phyloP scores from a whole-genome alignment of 2,113 vertebrate genomes.

The Scortum barcoo region DNA sequence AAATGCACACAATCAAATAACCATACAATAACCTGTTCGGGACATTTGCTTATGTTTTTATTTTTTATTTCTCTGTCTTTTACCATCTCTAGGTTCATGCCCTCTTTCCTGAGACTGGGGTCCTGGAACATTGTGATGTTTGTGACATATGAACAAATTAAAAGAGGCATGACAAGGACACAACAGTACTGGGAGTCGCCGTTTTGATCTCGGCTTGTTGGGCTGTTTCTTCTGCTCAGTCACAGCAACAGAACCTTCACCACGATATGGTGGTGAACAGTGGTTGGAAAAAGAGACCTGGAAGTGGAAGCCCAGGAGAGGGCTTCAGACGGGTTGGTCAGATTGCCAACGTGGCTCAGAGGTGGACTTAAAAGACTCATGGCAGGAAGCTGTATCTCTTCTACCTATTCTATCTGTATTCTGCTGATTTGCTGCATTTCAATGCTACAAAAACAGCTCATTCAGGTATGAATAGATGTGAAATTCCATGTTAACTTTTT shows the following conservation, averaged over 20 bases:
- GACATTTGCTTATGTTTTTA: too few species aligned
- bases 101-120: constrained; percentile 93
- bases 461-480: constrained; percentile 1
- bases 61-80: constrained; percentile 6
- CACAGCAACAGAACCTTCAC: not conserved
- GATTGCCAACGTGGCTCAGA: too few species aligned
- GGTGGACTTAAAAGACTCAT: not conserved
- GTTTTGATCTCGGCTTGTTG: constrained; percentile 63
- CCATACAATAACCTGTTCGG: not conserved
- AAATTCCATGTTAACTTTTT: constrained; percentile 29
- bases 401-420: too few species aligned
- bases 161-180: constrained; percentile 83
- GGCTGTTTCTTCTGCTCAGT: not conserved
- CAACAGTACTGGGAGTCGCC: constrained; percentile 85
- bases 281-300: constrained; percentile 10
- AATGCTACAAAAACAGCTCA: not conserved
- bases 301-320: too few species aligned
- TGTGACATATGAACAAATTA: constrained; percentile 94
- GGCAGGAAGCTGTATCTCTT: not conserved
- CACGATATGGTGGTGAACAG: not conserved
- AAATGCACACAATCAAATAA: not conserved
- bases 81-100: constrained; percentile 87
- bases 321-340: too few species aligned
- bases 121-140: constrained; percentile 99
- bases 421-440: constrained; percentile 14